A percentile compares a stretch with the other conserved stretches of the same genome.
Conservation (phyloP, 2,113 vertebrate species). For the Nanorana parkeri region DNA sequence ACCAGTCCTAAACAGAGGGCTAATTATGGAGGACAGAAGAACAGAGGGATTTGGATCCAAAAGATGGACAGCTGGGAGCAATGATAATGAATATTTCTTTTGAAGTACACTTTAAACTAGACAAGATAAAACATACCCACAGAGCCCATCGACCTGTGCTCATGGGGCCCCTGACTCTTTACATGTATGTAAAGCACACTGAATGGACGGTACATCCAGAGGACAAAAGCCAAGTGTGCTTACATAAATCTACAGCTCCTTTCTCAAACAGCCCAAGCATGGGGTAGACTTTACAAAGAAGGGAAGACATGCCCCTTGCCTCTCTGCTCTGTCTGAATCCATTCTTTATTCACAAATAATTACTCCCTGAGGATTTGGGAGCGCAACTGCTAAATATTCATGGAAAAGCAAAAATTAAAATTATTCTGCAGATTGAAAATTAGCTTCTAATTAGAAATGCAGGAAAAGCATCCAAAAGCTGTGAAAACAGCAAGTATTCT, state of each 20-base stretch:
- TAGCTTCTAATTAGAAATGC: constrained; percentile 18
- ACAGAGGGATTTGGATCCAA: too few species aligned
- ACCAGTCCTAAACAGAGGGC: too few species aligned
- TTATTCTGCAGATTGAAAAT: constrained; percentile 17
- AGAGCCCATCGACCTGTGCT: too few species aligned
- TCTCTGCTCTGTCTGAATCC: neutral
- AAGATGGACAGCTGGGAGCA: too few species aligned
- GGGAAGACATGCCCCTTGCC: neutral
- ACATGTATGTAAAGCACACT: too few species aligned
- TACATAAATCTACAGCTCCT: neutral
- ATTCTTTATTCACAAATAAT: neutral
- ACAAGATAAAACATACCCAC: too few species aligned
- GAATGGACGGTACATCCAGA: too few species aligned
- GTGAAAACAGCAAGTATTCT: neutral
- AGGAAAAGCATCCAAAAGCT: neutral
- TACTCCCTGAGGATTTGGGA: constrained; percentile 11
- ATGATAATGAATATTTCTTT: too few species aligned
- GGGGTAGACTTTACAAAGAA: neutral
- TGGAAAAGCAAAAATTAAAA: constrained; percentile 6
- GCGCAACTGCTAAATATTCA: constrained; percentile 35
- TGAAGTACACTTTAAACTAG: too few species aligned
- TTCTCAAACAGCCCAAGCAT: neutral
- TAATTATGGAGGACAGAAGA: too few species aligned
- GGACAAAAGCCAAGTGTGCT: neutral
- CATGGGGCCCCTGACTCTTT: too few species aligned